Evolutionary conservation across 2,113 vertebrate species (phyloP), one percentile per base, ranked within the genome.

Genomic region (Pipa parva): DNA sequence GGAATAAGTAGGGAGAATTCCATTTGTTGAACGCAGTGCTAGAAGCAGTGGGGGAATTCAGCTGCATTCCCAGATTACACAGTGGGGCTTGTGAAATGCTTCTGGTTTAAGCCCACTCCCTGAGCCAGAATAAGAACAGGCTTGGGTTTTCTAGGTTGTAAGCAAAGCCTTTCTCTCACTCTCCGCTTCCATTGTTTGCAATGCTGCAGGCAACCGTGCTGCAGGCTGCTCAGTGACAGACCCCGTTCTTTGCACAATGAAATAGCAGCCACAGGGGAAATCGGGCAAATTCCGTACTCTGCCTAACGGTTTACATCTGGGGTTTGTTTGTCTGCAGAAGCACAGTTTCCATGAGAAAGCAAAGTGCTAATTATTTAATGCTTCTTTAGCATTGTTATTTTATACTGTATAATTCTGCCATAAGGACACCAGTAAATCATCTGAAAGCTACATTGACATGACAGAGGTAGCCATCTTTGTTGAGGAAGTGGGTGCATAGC

Each of bases 111-210:
- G 24, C 63, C 37, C 51, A 29, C 63, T 57, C 27, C 45, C 72
- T 45, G 12, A 15, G 48, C 49, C 72, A 71, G 52, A 71, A 39
- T 60, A 59, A 71, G 66, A 50, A 24, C 36, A 21, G 27, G 61
- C 39, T 51, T 71, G 29, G 33, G 25, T 65, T 74, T 74, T 71
- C 67, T 71, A 71, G 72, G 72, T 74, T 63, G 66, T 17, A 21
- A 66, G 73, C 63, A 62, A 71, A 71, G 54, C 27, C 50, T 54
- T 25, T 24, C 31, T 51, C 39, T n/a, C 39, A 4, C 39, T n/a
- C 3, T 48, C 28, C 26, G 48, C 18, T 63, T 52, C 36, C 49
- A 45, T 42, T 45, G 46, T 59, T 68, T 63, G 25, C 26, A 59
- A 72, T 59, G 28, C 52, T 64, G 28, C 69, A 54, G 58, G 55